phyloP scores from a whole-genome alignment of 2,797 vertebrate genomes.

The Hoplostethus atlanticus region DNA sequence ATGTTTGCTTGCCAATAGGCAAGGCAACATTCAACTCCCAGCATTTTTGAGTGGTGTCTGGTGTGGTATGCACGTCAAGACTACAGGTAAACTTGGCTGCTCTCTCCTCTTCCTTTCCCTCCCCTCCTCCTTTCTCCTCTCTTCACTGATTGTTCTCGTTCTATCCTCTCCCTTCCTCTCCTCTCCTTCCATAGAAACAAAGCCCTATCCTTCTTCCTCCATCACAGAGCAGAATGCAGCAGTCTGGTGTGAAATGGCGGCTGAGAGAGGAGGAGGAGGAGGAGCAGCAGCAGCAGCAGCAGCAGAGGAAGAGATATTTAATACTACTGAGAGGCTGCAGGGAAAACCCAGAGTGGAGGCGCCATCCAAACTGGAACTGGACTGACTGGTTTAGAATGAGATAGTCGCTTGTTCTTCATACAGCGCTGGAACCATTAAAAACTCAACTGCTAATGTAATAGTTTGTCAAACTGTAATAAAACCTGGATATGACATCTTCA shows the following conservation, averaged over 20 bases:
- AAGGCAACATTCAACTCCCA: too few species aligned
- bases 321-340: conserved; percentile 27
- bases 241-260: conserved; percentile 40
- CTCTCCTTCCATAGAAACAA: not conserved
- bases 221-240: conserved; percentile 35
- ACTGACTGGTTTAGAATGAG: not conserved
- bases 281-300: too few species aligned
- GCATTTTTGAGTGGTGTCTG: too few species aligned
- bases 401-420: not conserved
- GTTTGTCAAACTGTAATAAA: too few species aligned
- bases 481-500: too few species aligned
- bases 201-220: conserved; percentile 35
- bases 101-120: conserved; percentile 35
- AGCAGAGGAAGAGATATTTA: not conserved
- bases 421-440: too few species aligned
- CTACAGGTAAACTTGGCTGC: not conserved
- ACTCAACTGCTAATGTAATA: too few species aligned
- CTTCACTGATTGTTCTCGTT: not conserved
- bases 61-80: too few species aligned
- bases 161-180: not conserved
- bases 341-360: conserved; percentile 35
- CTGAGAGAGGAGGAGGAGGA: conserved; percentile 17
- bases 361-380: conserved; percentile 27
- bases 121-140: not conserved
- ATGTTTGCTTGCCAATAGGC: too few species aligned